Evolutionary conservation across 2,888 invertebrate genomes (phyloP).

Genomic region (Imbricaverruca yamaguchii): DNA sequence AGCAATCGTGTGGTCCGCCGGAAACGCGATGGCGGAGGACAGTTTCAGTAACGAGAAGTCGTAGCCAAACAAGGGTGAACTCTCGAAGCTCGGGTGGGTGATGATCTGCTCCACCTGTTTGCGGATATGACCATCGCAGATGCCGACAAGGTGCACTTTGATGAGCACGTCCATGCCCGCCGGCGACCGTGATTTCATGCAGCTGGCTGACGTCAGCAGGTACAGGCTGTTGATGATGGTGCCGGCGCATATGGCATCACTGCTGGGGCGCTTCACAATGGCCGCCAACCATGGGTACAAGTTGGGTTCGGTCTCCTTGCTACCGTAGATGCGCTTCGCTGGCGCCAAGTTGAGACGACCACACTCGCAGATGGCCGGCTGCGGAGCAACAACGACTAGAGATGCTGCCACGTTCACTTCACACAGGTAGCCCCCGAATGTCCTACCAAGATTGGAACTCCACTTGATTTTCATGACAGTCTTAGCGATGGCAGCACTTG

Average conservation of each 20-base stretch:
- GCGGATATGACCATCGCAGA: too few species aligned
- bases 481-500: not conserved
- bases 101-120: not conserved
- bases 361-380: too few species aligned
- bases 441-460: not conserved
- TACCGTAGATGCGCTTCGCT: not conserved
- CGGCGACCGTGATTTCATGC: not conserved
- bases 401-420: not conserved
- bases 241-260: not conserved
- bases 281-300: not conserved
- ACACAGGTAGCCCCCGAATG: not conserved
- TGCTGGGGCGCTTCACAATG: not conserved
- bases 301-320: not conserved
- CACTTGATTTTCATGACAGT: not conserved
- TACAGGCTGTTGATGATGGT: conserved; percentile 1
- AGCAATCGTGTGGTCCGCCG: not conserved
- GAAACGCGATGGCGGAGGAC: not conserved
- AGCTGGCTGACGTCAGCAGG: not conserved
- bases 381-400: too few species aligned
- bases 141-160: not conserved
- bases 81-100: not conserved
- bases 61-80: not conserved
- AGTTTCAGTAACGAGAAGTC: not conserved
- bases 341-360: too few species aligned
- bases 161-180: not conserved